Evolutionary conservation across 1,140 invertebrate species (phyloP).

Genomic region (Ostrea edulis): DNA sequence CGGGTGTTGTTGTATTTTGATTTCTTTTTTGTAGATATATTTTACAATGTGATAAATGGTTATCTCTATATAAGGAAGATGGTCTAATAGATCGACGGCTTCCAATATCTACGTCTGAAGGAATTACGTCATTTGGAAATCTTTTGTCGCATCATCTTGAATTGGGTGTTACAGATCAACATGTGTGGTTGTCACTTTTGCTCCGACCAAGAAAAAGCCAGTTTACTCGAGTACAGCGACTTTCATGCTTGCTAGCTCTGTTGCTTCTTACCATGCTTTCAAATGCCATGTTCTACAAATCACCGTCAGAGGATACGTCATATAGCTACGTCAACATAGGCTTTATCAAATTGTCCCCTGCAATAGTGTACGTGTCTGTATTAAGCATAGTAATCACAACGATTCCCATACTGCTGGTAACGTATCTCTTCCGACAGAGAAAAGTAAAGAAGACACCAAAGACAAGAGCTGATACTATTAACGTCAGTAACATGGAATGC

Average conservation of each 20-base stretch:
- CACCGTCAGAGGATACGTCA: slow-evolving; percentile 19
- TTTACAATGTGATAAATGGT: slow-evolving; percentile 74
- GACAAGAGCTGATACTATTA: not conserved
- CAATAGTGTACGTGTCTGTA: slow-evolving; percentile 54
- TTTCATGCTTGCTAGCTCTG: slow-evolving; percentile 74
- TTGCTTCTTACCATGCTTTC: slow-evolving; percentile 78
- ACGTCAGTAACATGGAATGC: not conserved
- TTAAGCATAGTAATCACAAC: slow-evolving; percentile 53
- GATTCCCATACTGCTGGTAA: slow-evolving; percentile 45
- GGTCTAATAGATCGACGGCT: slow-evolving; percentile 72
- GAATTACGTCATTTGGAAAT: slow-evolving; percentile 70
- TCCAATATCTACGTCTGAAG: slow-evolving; percentile 64
- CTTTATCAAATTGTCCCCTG: slow-evolving; percentile 47
- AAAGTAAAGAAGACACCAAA: not conserved
- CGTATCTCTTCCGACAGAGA: slow-evolving; percentile 15
- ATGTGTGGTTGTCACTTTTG: slow-evolving; percentile 77
- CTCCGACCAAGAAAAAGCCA: slow-evolving; percentile 69
- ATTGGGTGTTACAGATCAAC: slow-evolving; percentile 75
- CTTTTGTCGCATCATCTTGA: slow-evolving; percentile 72
- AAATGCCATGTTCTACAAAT: slow-evolving; percentile 78
- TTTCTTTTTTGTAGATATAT: not conserved
- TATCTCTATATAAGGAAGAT: slow-evolving; percentile 72
- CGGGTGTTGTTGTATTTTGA: not conserved
- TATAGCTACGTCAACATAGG: slow-evolving; percentile 49
- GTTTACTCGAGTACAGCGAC: slow-evolving; percentile 76